Base-by-base conservation (phyloP, 2,797 vertebrate genomes). In the Schizopygopsis malacanthus region DNA sequence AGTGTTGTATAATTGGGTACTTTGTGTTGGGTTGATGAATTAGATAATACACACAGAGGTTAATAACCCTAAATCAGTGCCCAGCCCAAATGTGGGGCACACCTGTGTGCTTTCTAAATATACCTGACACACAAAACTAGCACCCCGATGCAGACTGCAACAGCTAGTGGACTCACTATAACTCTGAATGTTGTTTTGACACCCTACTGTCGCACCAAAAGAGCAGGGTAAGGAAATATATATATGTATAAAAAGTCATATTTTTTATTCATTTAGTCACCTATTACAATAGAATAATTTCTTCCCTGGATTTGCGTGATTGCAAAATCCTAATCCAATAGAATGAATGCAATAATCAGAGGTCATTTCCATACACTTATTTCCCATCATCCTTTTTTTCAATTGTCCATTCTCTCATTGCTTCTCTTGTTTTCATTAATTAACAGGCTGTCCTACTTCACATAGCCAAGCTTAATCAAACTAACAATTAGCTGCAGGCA, bases 391-490 rank as follows among this genome's bases (percentile, higher is more conserved):
- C 45, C 78, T 73, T 75, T 70, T 70, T 69, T 54, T 75, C 82
- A 87, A 43, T 85, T 80, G 88, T 87, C 86, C 47, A 79, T 88
- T 88, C 91, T 85, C 88, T 91, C 88, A 92, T 87, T 87, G 80
- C 89, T 88, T 90, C 87, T 90, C 89, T 86, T 90, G 86, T 89
- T 93, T 91, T 92, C 90, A 94, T 93, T 93, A 93, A 95, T 93
- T 94, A 94, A 89, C 91, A 91, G 86, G 83, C 92, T 93, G 92
- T 91, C 91, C 93, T 89, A 93, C 91, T 93, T 94, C 90, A 89
- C 91, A 92, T 79, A 88, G 89, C 83, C 84, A 87, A 91, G 89
- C 92, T 93, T 93, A 94, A 94, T 95, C 93, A 94, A 92, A 93
- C 87, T 89, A 89, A 87, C 84, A 87, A 94, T 94, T 94, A 91